These are phyloP conservation scores for Camponotus pennsylvanicus DNA, from an alignment of 1,140 invertebrate species.

Conservation along the genomic window DNA sequence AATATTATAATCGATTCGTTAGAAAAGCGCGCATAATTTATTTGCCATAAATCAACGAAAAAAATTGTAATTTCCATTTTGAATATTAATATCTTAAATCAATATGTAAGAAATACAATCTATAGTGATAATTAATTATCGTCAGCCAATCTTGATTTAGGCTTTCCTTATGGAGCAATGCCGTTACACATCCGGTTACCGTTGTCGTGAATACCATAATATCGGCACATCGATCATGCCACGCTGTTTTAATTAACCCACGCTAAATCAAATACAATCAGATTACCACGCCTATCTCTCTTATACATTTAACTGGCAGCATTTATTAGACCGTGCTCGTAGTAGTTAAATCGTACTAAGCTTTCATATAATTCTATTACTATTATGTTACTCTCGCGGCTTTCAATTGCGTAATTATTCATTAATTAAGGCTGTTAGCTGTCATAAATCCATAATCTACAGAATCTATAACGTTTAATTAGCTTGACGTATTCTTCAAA, in stretches of 20 bases:
- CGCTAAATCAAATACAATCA: constrained; percentile 57
- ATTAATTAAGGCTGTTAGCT: not conserved
- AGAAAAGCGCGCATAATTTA: not conserved
- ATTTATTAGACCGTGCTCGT: constrained; percentile 17
- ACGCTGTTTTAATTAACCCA: constrained; percentile 63
- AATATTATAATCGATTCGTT: not conserved
- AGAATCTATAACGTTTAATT: not conserved
- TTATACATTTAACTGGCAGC: not conserved
- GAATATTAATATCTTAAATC: constrained; percentile 17
- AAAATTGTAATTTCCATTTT: not conserved
- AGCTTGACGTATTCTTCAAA: constrained; percentile 2
- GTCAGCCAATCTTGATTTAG: constrained; percentile 38
- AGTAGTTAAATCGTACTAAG: constrained; percentile 6
- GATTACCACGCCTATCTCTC: constrained; percentile 33
- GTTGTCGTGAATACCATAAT: constrained; percentile 54
- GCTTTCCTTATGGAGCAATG: constrained; percentile 54
- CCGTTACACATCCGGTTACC: constrained; percentile 72
- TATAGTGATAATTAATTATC: constrained; percentile 66
- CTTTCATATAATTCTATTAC: not conserved
- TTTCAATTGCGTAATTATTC: constrained; percentile 8
- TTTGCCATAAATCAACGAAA: not conserved
- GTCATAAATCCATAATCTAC: not conserved
- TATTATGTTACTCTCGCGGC: constrained; percentile 9
- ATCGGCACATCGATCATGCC: constrained; percentile 60
- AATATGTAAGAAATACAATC: constrained; percentile 16